Evolutionary conservation across 2,888 invertebrate species (phyloP).

Genomic region (Diplazon laetatorius): DNA sequence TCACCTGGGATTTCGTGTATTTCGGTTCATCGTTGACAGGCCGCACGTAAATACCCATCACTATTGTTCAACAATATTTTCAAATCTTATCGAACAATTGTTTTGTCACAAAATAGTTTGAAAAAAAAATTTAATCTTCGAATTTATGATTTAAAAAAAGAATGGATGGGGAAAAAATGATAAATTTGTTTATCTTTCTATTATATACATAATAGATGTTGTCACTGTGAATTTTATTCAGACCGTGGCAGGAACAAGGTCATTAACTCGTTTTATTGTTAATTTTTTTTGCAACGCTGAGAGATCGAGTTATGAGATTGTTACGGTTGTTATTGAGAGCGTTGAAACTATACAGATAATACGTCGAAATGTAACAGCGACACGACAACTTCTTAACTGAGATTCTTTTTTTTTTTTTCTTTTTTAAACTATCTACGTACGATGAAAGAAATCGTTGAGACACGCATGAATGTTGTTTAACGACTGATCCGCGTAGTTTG

Average conservation of each 20-base stretch:
- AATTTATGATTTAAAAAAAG: background rate
- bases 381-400: background rate
- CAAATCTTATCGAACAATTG: conserved; percentile 4
- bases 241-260: background rate
- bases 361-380: background rate
- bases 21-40: conserved; percentile 52
- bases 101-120: background rate
- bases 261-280: background rate
- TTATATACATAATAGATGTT: background rate
- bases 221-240: background rate
- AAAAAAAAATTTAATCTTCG: conserved; percentile 16
- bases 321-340: background rate
- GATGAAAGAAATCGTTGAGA: conserved; percentile 20
- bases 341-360: conserved; percentile 1
- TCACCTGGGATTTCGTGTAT: conserved; percentile 54
- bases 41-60: conserved; percentile 58
- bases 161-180: too few relatives aligned
- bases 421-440: background rate
- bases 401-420: background rate
- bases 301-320: conserved; percentile 14
- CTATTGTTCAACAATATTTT: conserved; percentile 4
- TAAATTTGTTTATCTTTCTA: background rate
- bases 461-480: conserved; percentile 18
- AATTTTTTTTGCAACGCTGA: background rate
- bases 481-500: conserved; percentile 45